Evolutionary conservation across 2,797 vertebrate species (phyloP).

Genomic region (Microchirus variegatus): DNA sequence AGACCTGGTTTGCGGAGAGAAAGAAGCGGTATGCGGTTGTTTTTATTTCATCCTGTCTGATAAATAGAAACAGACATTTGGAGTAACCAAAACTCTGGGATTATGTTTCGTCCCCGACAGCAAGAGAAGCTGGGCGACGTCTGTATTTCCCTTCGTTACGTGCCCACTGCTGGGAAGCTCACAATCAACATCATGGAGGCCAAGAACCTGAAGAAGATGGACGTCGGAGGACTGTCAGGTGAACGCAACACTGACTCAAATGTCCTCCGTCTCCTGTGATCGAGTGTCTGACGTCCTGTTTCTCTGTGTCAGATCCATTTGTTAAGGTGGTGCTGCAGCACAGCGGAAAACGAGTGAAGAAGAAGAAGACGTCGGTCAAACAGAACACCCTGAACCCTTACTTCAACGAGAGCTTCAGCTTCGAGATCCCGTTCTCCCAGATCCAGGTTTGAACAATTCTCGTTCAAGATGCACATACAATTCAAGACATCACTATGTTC

Average conservation of each 20-base stretch:
- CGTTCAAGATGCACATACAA: too few relatives aligned
- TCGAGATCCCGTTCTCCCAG: conserved; percentile 93
- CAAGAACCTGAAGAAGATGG: conserved; percentile 94
- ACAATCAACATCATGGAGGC: conserved; percentile 90
- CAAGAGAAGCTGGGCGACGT: conserved; percentile 91
- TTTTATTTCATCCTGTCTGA: neutral
- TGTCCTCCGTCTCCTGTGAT: neutral
- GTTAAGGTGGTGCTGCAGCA: conserved; percentile 92
- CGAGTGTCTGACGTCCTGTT: neutral
- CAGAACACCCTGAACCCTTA: conserved; percentile 94
- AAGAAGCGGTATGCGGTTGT: conserved; percentile 83
- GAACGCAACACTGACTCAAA: neutral
- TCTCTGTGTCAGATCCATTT: conserved; percentile 83
- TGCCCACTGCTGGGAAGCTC: conserved; percentile 90
- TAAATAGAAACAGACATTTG: neutral
- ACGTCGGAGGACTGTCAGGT: conserved; percentile 91
- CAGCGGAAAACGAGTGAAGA: conserved; percentile 89
- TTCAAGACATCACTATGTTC: too few relatives aligned
- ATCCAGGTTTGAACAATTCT: conserved; percentile 82
- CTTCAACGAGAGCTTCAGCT: conserved; percentile 94
- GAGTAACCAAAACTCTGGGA: neutral
- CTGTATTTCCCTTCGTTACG: conserved; percentile 92
- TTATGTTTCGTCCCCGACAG: conserved; percentile 59
- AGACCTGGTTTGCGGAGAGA: conserved; percentile 84
- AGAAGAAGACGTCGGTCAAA: conserved; percentile 94